These are phyloP conservation scores for Liparis tanakae DNA, from an alignment of 2,797 vertebrate genomes.

Conservation along the genomic window DNA sequence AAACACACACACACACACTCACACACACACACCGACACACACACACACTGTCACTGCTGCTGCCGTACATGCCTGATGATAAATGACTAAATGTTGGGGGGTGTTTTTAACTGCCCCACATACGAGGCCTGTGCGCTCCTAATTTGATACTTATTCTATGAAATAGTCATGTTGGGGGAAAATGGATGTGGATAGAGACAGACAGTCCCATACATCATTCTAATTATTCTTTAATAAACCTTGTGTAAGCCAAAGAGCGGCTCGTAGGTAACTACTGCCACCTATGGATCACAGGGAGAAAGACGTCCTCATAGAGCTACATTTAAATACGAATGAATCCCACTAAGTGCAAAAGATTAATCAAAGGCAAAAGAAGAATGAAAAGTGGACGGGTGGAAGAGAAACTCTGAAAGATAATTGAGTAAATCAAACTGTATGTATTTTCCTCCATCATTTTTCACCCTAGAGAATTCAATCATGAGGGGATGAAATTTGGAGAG, in stretches of 20 bases:
- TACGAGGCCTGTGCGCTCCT: constrained; percentile 69
- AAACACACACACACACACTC: constrained; percentile 28
- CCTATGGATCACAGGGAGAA: constrained; percentile 75
- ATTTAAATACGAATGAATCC: constrained; percentile 65
- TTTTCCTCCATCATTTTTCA: constrained; percentile 58
- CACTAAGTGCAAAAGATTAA: constrained; percentile 66
- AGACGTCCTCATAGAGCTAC: constrained; percentile 38
- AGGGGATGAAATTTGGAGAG: constrained; percentile 62
- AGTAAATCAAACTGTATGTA: constrained; percentile 60
- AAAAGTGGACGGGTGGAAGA: constrained; percentile 45
- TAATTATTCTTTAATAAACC: constrained; percentile 86
- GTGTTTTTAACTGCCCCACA: constrained; percentile 78
- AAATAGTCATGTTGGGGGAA: constrained; percentile 81
- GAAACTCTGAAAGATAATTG: constrained; percentile 56
- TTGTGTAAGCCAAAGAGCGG: constrained; percentile 51
- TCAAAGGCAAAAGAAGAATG: constrained; percentile 64
- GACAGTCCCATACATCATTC: constrained; percentile 84
- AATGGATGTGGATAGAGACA: constrained; percentile 83
- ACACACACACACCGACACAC: constrained; percentile 35
- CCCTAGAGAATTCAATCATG: constrained; percentile 59
- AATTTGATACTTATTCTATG: constrained; percentile 83
- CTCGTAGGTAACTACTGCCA: constrained; percentile 83
- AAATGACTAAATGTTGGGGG: constrained; percentile 80
- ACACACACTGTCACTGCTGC: constrained; percentile 38
- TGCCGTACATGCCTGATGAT: constrained; percentile 73